Evolutionary conservation across 1,140 invertebrate species (phyloP).

Genomic region (Drosophila tani): DNA sequence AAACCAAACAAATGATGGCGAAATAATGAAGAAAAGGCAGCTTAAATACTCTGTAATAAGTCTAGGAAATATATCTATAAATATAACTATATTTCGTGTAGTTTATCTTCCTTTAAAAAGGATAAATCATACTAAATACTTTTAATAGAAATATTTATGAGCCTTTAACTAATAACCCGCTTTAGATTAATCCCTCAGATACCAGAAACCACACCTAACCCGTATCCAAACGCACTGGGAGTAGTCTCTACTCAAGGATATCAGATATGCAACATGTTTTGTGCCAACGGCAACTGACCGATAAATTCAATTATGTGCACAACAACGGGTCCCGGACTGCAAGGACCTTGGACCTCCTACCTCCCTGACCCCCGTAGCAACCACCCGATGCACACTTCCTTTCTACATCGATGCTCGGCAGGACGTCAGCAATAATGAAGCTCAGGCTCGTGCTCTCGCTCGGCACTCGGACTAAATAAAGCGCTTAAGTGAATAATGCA

Average conservation of each 20-base stretch:
- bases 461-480: slow-evolving; percentile 76
- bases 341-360: slow-evolving; percentile 30
- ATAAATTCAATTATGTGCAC: slow-evolving; percentile 78
- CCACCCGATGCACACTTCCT: slow-evolving; percentile 1
- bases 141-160: background rate
- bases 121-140: background rate
- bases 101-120: too few relatives aligned
- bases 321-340: slow-evolving; percentile 38
- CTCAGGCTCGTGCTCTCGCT: slow-evolving; percentile 40
- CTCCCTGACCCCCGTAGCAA: background rate
- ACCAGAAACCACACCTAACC: slow-evolving; percentile 6
- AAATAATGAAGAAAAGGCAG: background rate
- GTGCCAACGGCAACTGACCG: slow-evolving; percentile 56
- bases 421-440: slow-evolving; percentile 76
- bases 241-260: slow-evolving; percentile 11
- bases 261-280: slow-evolving; percentile 63
- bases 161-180: background rate
- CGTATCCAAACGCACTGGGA: background rate
- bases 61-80: background rate
- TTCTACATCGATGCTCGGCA: slow-evolving; percentile 30
- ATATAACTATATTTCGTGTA: background rate
- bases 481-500: slow-evolving; percentile 82
- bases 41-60: background rate
- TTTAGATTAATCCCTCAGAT: background rate
- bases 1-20: slow-evolving; percentile 9